These are phyloP conservation scores for Acanthornis magna DNA, from an alignment of 2,797 vertebrate species.

Conservation along the genomic window DNA sequence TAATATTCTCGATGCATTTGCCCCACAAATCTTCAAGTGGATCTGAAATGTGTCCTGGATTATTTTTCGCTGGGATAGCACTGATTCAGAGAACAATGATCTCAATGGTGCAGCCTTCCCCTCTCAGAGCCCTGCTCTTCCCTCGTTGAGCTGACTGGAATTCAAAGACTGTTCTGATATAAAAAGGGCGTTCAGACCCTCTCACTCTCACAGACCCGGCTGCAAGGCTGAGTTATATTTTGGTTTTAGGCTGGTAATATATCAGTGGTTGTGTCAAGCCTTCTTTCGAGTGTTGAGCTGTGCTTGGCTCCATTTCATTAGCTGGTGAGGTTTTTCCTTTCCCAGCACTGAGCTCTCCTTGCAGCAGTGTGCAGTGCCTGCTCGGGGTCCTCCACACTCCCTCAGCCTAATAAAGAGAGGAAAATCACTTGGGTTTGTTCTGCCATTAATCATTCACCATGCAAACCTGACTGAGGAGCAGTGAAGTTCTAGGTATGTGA, in stretches of 20 bases:
- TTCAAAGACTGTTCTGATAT: neutral
- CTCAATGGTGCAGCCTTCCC: neutral
- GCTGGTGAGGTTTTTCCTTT: neutral
- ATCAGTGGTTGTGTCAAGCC: neutral
- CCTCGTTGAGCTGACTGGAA: neutral
- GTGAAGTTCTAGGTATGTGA: neutral
- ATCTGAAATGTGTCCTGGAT: neutral
- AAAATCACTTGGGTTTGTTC: conserved; percentile 10
- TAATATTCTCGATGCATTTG: neutral
- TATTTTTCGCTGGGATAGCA: neutral
- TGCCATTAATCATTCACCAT: neutral
- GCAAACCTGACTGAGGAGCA: neutral
- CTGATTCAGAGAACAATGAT: neutral
- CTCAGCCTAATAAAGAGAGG: neutral
- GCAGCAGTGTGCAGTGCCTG: neutral
- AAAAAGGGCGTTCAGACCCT: neutral
- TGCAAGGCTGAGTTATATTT: conserved; percentile 1
- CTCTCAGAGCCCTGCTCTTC: neutral
- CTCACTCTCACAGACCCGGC: neutral
- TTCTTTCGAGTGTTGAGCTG: neutral
- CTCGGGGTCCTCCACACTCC: neutral
- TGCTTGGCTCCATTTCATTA: neutral
- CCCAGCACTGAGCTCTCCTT: neutral
- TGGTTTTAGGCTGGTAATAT: neutral
- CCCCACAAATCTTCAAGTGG: neutral